Base-by-base conservation (phyloP, 2,888 invertebrate species). In the Oligia latruncula region DNA sequence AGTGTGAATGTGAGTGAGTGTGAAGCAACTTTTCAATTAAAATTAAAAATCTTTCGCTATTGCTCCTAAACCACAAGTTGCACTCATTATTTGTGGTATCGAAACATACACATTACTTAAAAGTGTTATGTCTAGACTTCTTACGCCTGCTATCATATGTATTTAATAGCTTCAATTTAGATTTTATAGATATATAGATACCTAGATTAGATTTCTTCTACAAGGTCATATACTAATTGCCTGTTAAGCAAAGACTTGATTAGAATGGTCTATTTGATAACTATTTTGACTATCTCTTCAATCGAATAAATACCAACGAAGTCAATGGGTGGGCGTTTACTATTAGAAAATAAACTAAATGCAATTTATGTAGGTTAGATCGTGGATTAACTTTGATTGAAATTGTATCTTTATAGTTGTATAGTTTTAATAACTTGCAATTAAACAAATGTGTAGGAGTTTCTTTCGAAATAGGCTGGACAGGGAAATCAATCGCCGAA, bases 161-260 rank as follows among this genome's bases (percentile, higher is more conserved):
- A 74, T 68, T 49, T 67, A 49, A 68, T 70, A 55, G 55, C 13
- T 17, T 46, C 35, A 15, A 49, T 60, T 72, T 40, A 80, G 46
- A 40, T 40, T 5, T 5, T 40, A 4, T 40, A 40, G 40, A 29
- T 35, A 17, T 15, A 71, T 60, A 66, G 4, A 66, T 60, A 66
- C 6, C 35, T 46, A 60, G 29, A 86, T 72, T 62, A 52, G n/a
- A 29, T 62, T 78, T 43, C 46, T 43, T 83, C 2, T 40, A 29
- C 87, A 84, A 84, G 87, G 80, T 72, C 60, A 43, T 6, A 29
- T 20, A 68, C 11, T 77, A 40, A 84, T 84, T 74, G 46, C 46
- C 17, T n/a, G 23, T 68, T 58, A 58, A 60, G 67, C 43, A 84
- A 87, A 17, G n/a, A 58, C 23, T 70, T 84, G 68, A 74, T 79